A percentile compares a stretch with the other conserved stretches of the same genome.
Conservation (phyloP, 1,140 invertebrate genomes). For the Ridgeia piscesae region DNA sequence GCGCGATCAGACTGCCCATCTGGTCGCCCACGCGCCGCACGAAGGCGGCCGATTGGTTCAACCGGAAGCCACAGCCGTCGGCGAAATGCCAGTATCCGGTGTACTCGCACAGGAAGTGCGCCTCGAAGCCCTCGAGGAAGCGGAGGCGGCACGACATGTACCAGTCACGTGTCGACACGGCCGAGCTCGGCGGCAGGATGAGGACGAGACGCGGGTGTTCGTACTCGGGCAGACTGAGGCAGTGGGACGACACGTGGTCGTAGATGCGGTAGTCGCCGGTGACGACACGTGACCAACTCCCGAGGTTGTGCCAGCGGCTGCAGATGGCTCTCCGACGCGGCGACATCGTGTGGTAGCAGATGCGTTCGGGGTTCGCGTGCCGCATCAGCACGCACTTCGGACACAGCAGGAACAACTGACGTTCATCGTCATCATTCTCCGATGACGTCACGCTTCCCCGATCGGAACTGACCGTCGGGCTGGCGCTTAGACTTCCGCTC, state of each 20-base stretch:
- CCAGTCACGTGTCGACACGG: constrained; percentile 28
- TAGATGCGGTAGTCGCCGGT: constrained; percentile 31
- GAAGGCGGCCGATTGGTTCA: constrained; percentile 24
- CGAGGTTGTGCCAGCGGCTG: constrained; percentile 33
- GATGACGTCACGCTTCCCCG: constrained; percentile 20
- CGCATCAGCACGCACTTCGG: constrained; percentile 31
- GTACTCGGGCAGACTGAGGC: constrained; percentile 29
- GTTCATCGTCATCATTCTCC: constrained; percentile 26
- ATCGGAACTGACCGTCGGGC: constrained; percentile 20
- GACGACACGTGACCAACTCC: constrained; percentile 31
- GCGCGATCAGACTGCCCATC: constrained; percentile 19
- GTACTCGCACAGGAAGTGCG: constrained; percentile 31
- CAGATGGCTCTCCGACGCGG: constrained; percentile 29
- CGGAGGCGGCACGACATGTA: constrained; percentile 30
- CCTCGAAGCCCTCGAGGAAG: constrained; percentile 33
- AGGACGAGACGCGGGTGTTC: constrained; percentile 31
- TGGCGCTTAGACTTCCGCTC: constrained; percentile 16
- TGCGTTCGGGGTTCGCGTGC: constrained; percentile 31
- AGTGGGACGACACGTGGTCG: constrained; percentile 18
- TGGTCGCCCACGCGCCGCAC: constrained; percentile 24
- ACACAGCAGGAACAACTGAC: constrained; percentile 30
- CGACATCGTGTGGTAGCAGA: constrained; percentile 26
- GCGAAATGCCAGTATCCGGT: constrained; percentile 32
- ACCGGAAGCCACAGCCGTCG: constrained; percentile 25
- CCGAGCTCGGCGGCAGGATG: constrained; percentile 28